Percentiles rank a stretch among this genome's conserved stretches.
phyloP scores from a whole-genome alignment of 2,888 invertebrate species.

The Drosophila anomelani region DNA sequence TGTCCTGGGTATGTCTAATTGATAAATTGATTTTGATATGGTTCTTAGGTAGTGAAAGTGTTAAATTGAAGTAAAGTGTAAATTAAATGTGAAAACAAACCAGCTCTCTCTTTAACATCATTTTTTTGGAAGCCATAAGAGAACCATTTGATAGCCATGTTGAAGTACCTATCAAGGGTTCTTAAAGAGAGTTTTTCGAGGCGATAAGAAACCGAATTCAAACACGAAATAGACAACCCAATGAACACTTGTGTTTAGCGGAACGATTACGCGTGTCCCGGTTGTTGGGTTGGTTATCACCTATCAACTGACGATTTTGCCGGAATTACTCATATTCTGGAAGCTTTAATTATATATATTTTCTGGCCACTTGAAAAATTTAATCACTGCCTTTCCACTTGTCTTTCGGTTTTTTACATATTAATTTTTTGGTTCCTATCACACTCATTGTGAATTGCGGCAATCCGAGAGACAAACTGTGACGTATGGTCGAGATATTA shows the following conservation, averaged over 20 bases:
- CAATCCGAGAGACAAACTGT: constrained; percentile 15
- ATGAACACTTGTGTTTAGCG: constrained; percentile 38
- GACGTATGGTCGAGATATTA: constrained; percentile 29
- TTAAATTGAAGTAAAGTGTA: background rate
- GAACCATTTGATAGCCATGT: background rate
- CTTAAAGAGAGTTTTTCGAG: background rate
- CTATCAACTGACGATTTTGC: constrained; percentile 15
- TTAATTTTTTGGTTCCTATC: constrained; percentile 6
- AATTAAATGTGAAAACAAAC: background rate
- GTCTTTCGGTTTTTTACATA: constrained; percentile 4
- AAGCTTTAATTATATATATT: constrained; percentile 27
- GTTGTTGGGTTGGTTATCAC: constrained; percentile 29
- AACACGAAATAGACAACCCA: constrained; percentile 40
- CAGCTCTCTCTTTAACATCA: no score
- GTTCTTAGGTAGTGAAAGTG: background rate
- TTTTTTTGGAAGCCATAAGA: background rate
- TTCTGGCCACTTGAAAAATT: constrained; percentile 54
- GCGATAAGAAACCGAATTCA: constrained; percentile 30
- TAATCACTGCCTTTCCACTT: constrained; percentile 49
- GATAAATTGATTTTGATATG: background rate
- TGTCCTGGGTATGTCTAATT: constrained; percentile 11
- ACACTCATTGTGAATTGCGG: constrained; percentile 15
- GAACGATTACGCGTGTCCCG: constrained; percentile 63
- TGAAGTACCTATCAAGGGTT: background rate
- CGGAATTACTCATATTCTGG: constrained; percentile 54